These are phyloP conservation scores for Hylomyscus alleni DNA, from an alignment of 2,797 vertebrate species.

Conservation along the genomic window DNA sequence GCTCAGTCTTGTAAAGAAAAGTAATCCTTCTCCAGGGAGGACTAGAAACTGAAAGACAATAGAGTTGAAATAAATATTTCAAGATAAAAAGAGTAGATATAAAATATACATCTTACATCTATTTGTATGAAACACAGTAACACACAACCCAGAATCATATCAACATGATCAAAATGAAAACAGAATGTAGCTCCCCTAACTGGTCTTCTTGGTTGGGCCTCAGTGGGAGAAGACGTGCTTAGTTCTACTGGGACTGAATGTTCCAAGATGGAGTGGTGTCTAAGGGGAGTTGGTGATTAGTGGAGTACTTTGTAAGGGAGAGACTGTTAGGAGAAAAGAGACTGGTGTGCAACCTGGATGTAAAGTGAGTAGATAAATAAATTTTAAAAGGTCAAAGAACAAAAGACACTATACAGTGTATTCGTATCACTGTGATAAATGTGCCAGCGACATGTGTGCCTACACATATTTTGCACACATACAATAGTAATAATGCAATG, in stretches of 20 bases:
- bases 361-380: neutral
- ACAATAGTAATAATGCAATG: neutral
- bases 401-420: neutral
- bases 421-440: too few species aligned
- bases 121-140: slow-evolving; percentile 37
- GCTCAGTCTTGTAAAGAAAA: slow-evolving; percentile 67
- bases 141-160: slow-evolving; percentile 21
- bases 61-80: slow-evolving; percentile 55
- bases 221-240: neutral
- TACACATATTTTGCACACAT: neutral
- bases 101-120: neutral
- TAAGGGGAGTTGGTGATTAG: neutral
- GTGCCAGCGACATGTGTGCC: neutral
- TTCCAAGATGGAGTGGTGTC: neutral
- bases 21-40: slow-evolving; percentile 16
- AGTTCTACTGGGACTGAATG: neutral
- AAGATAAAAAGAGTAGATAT: slow-evolving; percentile 38
- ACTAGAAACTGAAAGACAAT: neutral
- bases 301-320: neutral
- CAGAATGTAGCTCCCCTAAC: slow-evolving; percentile 36
- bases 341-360: neutral
- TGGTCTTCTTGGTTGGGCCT: neutral
- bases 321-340: neutral
- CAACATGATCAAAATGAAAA: slow-evolving; percentile 40
- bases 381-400: neutral